phyloP scores from a whole-genome alignment of 2,888 invertebrate species.

The Coecobrya sp. region DNA sequence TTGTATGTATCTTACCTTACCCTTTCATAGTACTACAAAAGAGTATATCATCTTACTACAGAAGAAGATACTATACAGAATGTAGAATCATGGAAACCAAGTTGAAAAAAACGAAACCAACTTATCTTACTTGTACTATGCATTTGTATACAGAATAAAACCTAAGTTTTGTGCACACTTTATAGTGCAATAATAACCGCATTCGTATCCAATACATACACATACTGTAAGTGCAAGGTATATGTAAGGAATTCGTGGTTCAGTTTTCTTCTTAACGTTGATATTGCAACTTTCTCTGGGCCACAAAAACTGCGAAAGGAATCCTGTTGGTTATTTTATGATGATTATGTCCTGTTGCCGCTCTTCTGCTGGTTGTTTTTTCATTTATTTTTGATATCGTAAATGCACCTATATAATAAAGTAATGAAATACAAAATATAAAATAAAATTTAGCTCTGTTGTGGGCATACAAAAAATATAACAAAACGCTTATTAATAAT shows the following conservation, averaged over 20 bases:
- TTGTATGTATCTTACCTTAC: background rate
- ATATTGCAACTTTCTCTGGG: conserved; percentile 14
- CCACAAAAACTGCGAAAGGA: conserved; percentile 41
- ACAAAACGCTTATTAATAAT: too few species aligned
- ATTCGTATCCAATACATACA: background rate
- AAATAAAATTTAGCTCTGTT: too few species aligned
- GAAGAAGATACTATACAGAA: background rate
- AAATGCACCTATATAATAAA: background rate
- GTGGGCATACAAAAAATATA: too few species aligned
- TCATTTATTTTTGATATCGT: conserved; percentile 50
- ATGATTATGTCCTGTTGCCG: conserved; percentile 73
- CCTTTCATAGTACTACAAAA: background rate
- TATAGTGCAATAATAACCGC: background rate
- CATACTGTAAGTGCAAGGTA: background rate
- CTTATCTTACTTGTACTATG: background rate
- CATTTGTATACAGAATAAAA: background rate
- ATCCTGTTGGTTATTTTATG: conserved; percentile 76
- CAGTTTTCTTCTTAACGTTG: background rate
- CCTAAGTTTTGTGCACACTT: background rate
- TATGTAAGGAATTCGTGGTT: background rate
- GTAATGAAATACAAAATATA: too few species aligned
- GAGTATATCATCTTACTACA: background rate
- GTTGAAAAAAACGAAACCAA: conserved; percentile 1
- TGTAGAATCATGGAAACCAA: conserved; percentile 6
- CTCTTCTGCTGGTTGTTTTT: conserved; percentile 23